These are phyloP conservation scores for Spongilla lacustris DNA, from an alignment of 37 sponge, comb jelly and placozoan species.

Conservation along the genomic window DNA sequence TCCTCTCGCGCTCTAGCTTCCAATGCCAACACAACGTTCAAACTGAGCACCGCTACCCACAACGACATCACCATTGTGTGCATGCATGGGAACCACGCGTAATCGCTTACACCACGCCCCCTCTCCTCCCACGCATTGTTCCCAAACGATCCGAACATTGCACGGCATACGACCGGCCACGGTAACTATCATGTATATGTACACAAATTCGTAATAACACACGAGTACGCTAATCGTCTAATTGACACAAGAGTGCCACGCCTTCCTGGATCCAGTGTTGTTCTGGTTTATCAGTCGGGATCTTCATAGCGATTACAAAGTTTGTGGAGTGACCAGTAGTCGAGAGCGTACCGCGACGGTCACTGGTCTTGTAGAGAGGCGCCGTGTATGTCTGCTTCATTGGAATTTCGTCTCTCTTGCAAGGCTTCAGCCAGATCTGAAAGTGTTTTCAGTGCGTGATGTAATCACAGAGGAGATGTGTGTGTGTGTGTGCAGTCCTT, in stretches of 20 bases:
- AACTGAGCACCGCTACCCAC: background rate
- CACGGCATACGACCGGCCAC: background rate
- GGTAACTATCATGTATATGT: background rate
- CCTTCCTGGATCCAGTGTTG: conserved; percentile 98
- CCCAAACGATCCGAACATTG: background rate
- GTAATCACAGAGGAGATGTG: background rate
- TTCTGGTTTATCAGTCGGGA: conserved; percentile 92
- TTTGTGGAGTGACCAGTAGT: conserved; percentile 99
- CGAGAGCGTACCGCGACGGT: conserved; percentile 94
- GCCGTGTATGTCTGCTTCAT: conserved; percentile 74
- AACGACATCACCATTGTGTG: background rate
- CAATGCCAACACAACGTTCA: background rate
- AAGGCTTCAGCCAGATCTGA: conserved; percentile 96
- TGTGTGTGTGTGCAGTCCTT: no score
- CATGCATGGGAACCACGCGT: background rate
- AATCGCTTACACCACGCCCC: background rate
- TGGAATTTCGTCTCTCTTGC: conserved; percentile 91
- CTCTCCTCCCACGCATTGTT: background rate
- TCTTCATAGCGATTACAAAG: conserved; percentile 95
- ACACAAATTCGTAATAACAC: background rate
- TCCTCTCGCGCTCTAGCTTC: background rate
- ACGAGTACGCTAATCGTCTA: conserved; percentile 81
- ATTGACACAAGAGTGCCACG: conserved; percentile 98
- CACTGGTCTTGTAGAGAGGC: conserved; percentile 99
- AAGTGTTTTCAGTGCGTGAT: background rate